phyloP scores from a whole-genome alignment of 2,797 vertebrate species.

The Notolepis coatsorum region DNA sequence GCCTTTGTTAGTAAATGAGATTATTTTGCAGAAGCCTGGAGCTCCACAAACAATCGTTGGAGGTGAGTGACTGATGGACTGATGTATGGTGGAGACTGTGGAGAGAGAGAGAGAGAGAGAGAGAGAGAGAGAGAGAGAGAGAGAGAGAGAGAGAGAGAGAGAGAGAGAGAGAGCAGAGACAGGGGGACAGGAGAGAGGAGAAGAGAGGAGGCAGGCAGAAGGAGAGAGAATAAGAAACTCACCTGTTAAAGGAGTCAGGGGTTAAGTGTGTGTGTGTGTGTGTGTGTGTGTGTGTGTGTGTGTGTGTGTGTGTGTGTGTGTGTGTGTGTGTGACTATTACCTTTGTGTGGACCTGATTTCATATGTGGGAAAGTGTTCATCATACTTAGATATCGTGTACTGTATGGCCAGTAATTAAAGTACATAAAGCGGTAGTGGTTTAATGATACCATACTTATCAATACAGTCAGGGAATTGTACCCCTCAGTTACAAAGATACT shows the following conservation, averaged over 20 bases:
- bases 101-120: background rate
- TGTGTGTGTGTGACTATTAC: too few species aligned
- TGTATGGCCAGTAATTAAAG: too few species aligned
- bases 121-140: constrained; percentile 53
- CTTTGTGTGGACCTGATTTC: too few species aligned
- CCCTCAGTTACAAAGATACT: too few species aligned
- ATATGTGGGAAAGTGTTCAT: too few species aligned
- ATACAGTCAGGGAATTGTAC: too few species aligned
- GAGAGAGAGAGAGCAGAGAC: constrained; percentile 65
- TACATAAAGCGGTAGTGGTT: too few species aligned
- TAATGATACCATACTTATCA: too few species aligned
- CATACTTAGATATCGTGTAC: too few species aligned
- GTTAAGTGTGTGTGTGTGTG: constrained; percentile 18
- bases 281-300: background rate
- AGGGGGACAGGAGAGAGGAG: too few species aligned
- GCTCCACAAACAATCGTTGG: constrained; percentile 75
- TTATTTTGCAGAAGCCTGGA: constrained; percentile 74
- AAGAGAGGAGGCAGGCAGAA: constrained; percentile 84
- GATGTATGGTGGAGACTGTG: constrained; percentile 11
- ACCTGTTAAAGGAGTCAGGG: constrained; percentile 54
- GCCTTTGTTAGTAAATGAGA: constrained; percentile 82
- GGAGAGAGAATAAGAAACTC: constrained; percentile 69
- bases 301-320: too few species aligned
- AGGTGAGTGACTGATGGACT: constrained; percentile 37
- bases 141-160: constrained; percentile 27